phyloP scores from a whole-genome alignment of 1,140 invertebrate genomes.

The Eupeodes corollae region DNA sequence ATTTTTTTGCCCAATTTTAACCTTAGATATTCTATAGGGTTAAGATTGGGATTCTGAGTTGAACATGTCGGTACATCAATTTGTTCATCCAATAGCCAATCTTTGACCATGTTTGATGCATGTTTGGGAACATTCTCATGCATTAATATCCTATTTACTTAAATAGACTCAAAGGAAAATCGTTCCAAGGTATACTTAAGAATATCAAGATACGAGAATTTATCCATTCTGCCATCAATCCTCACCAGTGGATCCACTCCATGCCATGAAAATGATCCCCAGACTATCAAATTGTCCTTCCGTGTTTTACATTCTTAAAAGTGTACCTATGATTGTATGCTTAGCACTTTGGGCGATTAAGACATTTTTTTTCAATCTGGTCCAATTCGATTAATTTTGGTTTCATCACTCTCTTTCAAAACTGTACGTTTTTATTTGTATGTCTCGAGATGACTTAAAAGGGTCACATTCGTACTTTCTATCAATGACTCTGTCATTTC shows the following conservation, averaged over 20 bases:
- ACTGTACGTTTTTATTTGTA: not conserved
- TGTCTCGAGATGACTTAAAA: not conserved
- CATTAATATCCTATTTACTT: no score
- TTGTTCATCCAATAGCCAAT: not conserved
- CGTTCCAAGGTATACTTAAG: not conserved
- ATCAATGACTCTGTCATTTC: not conserved
- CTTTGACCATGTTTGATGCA: not conserved
- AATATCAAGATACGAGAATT: no score
- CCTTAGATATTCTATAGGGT: no score
- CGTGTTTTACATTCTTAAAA: not conserved
- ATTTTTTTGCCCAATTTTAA: conserved; percentile 2
- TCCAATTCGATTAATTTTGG: not conserved
- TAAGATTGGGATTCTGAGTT: no score
- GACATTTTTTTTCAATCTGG: conserved; percentile 1
- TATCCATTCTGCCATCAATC: no score
- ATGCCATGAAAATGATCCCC: conserved; percentile 1
- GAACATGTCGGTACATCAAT: not conserved
- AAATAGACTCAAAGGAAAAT: not conserved
- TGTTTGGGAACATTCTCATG: conserved; percentile 1
- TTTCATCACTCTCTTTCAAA: not conserved
- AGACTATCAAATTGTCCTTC: not conserved
- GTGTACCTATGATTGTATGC: no score
- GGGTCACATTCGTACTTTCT: not conserved
- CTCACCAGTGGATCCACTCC: not conserved
- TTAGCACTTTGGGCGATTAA: no score